Conservation (phyloP, 1,140 invertebrate species). For the Ceratina calcarata region DNA sequence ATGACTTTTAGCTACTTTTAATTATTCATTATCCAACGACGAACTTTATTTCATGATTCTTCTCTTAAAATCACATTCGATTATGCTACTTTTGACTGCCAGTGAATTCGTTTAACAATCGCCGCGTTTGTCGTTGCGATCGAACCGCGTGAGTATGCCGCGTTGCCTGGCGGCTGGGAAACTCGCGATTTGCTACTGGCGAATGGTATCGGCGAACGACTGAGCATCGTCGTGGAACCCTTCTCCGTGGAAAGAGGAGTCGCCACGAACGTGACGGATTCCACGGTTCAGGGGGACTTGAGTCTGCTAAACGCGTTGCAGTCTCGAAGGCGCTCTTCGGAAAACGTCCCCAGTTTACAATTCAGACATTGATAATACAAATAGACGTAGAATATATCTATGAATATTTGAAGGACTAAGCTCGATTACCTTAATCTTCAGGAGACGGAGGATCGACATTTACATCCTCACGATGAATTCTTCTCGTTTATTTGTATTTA, state of each 20-base stretch:
- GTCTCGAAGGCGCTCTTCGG: conserved; percentile 23
- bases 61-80: too few species aligned
- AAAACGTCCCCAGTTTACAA: background rate
- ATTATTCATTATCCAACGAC: too few species aligned
- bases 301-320: conserved; percentile 34
- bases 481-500: conserved; percentile 51
- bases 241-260: conserved; percentile 61
- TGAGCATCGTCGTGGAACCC: conserved; percentile 44
- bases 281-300: conserved; percentile 55
- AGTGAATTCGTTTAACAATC: background rate
- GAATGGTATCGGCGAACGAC: conserved; percentile 47
- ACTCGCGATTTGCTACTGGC: conserved; percentile 61
- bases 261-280: conserved; percentile 68
- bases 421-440: background rate
- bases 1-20: too few species aligned
- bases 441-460: background rate
- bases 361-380: too few species aligned
- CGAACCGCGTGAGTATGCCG: conserved; percentile 14
- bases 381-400: too few species aligned
- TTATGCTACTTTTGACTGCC: too few species aligned
- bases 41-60: too few species aligned
- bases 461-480: conserved; percentile 17
- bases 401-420: too few species aligned
- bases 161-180: conserved; percentile 51
- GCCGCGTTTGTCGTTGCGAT: background rate